Evolutionary conservation across 2,888 invertebrate genomes (phyloP), one percentile per base, ranked within the genome.

Genomic region (Brachynemurus nebulosus): DNA sequence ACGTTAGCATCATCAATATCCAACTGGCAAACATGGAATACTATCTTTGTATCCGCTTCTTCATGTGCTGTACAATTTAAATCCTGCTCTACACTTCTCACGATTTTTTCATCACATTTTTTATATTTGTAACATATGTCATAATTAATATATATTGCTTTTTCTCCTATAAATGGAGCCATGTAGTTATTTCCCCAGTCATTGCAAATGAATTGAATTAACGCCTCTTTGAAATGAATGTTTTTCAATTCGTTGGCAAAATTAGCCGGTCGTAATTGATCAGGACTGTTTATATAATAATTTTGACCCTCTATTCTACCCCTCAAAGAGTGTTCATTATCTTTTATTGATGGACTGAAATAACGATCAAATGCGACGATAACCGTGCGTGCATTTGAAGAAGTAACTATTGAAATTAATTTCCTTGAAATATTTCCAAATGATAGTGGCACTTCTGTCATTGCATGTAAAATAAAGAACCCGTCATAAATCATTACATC

Each of bases 341-440:
- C 52, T 52, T 53, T 54, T 23, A 54, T 54, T 18, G 52, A 53
- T 37, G 53, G 50, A 18, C 34, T 44, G 17, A 50, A 37, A 36
- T 54, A 54, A 4, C 49, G 34, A 46, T 53, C 53, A 44, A 54
- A 54, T n/a, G 49, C 40, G 5, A 53, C 43, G 7, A 47, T 44
- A 21, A 53, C 36, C 23, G n/a, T 46, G 21, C 35, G 20, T 7
- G 48, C 44, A 12, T 16, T 35, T 16, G 17, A 36, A 9, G 14
- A 36, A 9, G 43, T 35, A 37, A 48, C 11, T 18, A 40, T 46
- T 20, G 42, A 19, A 7, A 52, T 38, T 18, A 51, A 17, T 34
- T 46, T 48, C 16, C 45, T 25, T 25, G 11, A 25, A 25, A 25
- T 25, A 11, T 8, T 25, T 25, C 27, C 27, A 25, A 25, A 25